These are phyloP conservation scores for Nomada fucata DNA, from an alignment of 2,888 invertebrate species.

Conservation along the genomic window DNA sequence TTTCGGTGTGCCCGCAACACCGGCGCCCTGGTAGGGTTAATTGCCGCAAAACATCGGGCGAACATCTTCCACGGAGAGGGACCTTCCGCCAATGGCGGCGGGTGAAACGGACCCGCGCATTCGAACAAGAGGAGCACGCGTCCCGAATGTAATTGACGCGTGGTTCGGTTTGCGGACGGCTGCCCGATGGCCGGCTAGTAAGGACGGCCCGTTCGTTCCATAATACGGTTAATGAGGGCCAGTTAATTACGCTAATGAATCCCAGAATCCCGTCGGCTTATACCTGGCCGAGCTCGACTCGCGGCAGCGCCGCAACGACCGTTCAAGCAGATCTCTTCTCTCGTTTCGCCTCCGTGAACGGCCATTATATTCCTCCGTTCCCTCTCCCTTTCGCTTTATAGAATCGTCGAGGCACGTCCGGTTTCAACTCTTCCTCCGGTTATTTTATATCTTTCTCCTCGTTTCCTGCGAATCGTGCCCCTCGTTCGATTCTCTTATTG, in stretches of 20 bases:
- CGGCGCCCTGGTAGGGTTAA: conserved; percentile 36
- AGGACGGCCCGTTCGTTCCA: conserved; percentile 62
- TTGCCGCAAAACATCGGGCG: conserved; percentile 51
- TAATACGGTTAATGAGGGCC: conserved; percentile 78
- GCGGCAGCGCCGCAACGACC: conserved; percentile 45
- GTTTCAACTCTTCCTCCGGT: conserved; percentile 15
- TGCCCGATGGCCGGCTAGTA: conserved; percentile 48
- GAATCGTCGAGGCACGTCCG: conserved; percentile 24
- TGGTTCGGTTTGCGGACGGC: conserved; percentile 72
- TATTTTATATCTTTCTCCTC: conserved; percentile 11
- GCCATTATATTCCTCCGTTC: conserved; percentile 35
- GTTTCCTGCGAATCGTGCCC: neutral
- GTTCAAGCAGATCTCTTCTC: conserved; percentile 45
- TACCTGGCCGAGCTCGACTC: conserved; percentile 55
- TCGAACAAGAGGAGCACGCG: conserved; percentile 59
- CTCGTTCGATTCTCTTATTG: conserved; percentile 18
- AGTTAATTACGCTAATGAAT: conserved; percentile 81
- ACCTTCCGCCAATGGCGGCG: conserved; percentile 11
- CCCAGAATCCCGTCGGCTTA: conserved; percentile 74
- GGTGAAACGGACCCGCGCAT: conserved; percentile 23
- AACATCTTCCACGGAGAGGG: conserved; percentile 18
- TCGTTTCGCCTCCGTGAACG: conserved; percentile 13
- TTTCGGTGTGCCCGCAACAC: conserved; percentile 21
- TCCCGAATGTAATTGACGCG: conserved; percentile 76
- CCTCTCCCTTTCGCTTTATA: neutral